Evolutionary conservation across 2,888 invertebrate genomes (phyloP).

Genomic region (Eristalis tenax): DNA sequence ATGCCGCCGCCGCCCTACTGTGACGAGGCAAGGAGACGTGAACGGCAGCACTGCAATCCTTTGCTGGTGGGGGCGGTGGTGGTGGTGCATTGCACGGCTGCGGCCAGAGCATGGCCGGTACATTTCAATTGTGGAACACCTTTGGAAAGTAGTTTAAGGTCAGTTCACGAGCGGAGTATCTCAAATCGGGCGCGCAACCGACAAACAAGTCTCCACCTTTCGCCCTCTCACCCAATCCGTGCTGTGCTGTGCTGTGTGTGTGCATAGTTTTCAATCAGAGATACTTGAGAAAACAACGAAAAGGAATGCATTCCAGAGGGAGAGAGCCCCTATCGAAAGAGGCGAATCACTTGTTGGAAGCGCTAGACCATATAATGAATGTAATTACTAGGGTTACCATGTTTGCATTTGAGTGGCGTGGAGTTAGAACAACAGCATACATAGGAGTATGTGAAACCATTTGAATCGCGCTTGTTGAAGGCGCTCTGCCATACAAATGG

Average conservation of each 20-base stretch:
- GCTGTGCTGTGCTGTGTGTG: background rate
- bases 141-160: constrained; percentile 70
- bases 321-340: constrained; percentile 28
- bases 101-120: constrained; percentile 5
- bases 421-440: constrained; percentile 5
- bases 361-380: constrained; percentile 80
- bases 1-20: constrained; percentile 47
- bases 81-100: constrained; percentile 2
- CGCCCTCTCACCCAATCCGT: background rate
- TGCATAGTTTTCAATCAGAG: background rate
- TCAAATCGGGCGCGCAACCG: constrained; percentile 1
- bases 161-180: constrained; percentile 62
- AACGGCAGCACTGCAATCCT: constrained; percentile 41
- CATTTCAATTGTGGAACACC: constrained; percentile 56
- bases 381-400: constrained; percentile 77
- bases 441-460: constrained; percentile 33
- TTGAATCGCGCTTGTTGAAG: constrained; percentile 53
- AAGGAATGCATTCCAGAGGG: constrained; percentile 41
- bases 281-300: background rate
- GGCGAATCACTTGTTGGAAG: constrained; percentile 73
- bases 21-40: constrained; percentile 27
- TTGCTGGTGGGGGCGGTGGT: constrained; percentile 6
- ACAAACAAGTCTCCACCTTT: background rate
- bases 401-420: constrained; percentile 5
- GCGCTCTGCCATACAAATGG: constrained; percentile 47